Evolutionary conservation across 2,888 invertebrate species (phyloP).

Genomic region (Tethea ocularis): DNA sequence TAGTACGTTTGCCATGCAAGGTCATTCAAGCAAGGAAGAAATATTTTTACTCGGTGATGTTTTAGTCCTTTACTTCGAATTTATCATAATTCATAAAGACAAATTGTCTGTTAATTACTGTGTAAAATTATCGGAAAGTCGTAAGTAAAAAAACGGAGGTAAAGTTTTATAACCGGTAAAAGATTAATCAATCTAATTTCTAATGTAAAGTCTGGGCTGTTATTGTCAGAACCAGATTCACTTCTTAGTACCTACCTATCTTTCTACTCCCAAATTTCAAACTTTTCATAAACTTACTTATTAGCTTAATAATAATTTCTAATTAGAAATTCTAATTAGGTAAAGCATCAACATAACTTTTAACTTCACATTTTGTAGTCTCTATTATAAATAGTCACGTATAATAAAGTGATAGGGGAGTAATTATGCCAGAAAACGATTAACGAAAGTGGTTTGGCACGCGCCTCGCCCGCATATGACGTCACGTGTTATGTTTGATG

Average conservation of each 20-base stretch:
- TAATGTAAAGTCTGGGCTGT: background rate
- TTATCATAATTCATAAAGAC: too few species aligned
- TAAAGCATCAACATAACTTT: background rate
- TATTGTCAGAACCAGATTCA: background rate
- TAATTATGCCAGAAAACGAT: slow-evolving; percentile 63
- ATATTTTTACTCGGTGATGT: too few species aligned
- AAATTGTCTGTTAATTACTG: too few species aligned
- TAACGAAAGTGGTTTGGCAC: slow-evolving; percentile 69
- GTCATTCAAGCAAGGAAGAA: too few species aligned
- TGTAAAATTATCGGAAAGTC: too few species aligned
- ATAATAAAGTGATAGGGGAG: slow-evolving; percentile 58
- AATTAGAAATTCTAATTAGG: background rate
- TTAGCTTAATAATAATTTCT: background rate
- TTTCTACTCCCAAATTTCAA: background rate
- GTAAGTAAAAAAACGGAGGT: too few species aligned
- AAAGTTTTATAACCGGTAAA: background rate
- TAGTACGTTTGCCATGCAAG: too few species aligned
- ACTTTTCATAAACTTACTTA: too few species aligned
- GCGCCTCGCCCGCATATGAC: slow-evolving; percentile 67
- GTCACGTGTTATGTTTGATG: slow-evolving; percentile 47
- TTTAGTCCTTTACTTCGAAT: too few species aligned
- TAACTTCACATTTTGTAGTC: slow-evolving; percentile 7
- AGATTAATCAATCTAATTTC: background rate
- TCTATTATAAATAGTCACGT: slow-evolving; percentile 28
- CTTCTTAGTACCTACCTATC: background rate